These are phyloP conservation scores for Circaetus cinerascens DNA, from an alignment of 2,113 vertebrate genomes.

Conservation along the genomic window DNA sequence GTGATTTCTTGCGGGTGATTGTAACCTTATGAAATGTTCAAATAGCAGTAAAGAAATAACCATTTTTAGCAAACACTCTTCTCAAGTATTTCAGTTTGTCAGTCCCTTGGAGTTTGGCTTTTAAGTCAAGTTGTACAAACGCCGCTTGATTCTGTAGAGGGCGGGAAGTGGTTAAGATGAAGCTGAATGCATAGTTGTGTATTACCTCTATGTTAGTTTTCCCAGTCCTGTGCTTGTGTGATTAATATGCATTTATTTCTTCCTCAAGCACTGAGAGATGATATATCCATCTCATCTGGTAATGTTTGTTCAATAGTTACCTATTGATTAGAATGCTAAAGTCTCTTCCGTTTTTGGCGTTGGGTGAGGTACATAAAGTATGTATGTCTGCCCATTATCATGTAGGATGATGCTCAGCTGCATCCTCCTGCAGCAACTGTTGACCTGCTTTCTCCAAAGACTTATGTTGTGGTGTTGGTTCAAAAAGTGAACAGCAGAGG, in stretches of 20 bases:
- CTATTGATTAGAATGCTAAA: background rate
- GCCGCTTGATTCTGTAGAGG: background rate
- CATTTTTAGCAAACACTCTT: background rate
- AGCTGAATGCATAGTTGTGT: background rate
- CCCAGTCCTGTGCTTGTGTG: background rate
- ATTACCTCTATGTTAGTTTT: background rate
- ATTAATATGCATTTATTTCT: background rate
- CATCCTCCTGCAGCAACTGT: background rate
- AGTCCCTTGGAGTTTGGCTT: background rate
- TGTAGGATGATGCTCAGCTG: background rate
- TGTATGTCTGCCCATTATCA: fast-evolving
- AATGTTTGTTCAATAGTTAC: background rate
- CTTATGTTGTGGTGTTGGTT: background rate
- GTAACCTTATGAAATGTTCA: background rate
- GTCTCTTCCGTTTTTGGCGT: fast-evolving
- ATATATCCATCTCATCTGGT: background rate
- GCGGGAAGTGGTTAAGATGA: background rate
- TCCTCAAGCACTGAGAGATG: background rate
- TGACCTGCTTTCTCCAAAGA: background rate
- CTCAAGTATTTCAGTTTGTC: background rate
- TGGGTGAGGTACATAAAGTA: background rate
- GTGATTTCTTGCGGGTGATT: background rate
- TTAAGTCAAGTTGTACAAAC: background rate
- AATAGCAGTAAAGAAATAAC: background rate
- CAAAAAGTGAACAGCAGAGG: background rate